phyloP scores from a whole-genome alignment of 2,797 vertebrate species.

The Anabas testudineus region DNA sequence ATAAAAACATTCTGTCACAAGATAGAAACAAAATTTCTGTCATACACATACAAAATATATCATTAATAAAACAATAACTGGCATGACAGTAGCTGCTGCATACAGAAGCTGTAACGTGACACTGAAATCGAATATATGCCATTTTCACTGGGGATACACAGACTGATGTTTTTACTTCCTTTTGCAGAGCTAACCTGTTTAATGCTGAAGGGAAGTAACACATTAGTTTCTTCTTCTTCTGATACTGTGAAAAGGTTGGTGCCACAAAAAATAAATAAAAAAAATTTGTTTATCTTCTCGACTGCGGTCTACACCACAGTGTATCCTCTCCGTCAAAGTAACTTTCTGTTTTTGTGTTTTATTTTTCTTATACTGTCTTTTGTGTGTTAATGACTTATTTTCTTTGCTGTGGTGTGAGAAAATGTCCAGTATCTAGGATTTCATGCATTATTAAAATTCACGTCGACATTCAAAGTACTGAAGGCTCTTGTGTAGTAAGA shows the following conservation, averaged over 20 bases:
- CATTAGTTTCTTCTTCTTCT: background rate
- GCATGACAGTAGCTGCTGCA: slow-evolving; percentile 11
- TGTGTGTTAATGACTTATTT: slow-evolving; percentile 1
- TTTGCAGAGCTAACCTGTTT: slow-evolving; percentile 2
- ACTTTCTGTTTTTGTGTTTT: slow-evolving; percentile 19
- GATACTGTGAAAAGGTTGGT: background rate
- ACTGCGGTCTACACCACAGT: too few relatives aligned
- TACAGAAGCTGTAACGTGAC: slow-evolving; percentile 1
- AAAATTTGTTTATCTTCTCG: background rate
- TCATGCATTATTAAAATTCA: slow-evolving; percentile 31
- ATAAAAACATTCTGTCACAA: background rate
- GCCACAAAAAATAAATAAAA: slow-evolving; percentile 7
- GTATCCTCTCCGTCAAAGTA: slow-evolving; percentile 1
- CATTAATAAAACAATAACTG: background rate
- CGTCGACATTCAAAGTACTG: slow-evolving; percentile 7
- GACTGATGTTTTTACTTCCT: background rate
- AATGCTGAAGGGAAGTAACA: background rate
- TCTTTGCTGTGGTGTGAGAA: slow-evolving; percentile 38
- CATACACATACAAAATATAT: background rate
- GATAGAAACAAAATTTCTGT: background rate
- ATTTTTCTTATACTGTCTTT: slow-evolving; percentile 7
- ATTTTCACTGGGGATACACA: background rate
- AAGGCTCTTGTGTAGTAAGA: background rate
- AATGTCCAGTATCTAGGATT: slow-evolving; percentile 1
- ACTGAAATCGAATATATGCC: slow-evolving; percentile 5